These are phyloP conservation scores for Scalopus aquaticus DNA, from an alignment of 2,113 vertebrate species.

Conservation along the genomic window DNA sequence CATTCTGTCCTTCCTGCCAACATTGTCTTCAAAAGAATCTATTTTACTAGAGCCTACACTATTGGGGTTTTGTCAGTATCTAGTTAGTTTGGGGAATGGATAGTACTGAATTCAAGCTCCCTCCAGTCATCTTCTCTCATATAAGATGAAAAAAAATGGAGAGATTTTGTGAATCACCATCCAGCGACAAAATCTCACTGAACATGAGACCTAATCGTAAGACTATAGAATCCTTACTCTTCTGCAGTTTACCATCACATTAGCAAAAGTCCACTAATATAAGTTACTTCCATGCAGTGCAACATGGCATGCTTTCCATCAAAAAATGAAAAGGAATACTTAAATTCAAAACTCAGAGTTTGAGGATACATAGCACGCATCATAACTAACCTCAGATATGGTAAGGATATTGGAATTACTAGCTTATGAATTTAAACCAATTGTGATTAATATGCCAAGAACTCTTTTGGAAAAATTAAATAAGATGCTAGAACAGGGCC, in stretches of 20 bases:
- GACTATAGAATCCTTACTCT: not conserved
- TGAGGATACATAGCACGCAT: not conserved
- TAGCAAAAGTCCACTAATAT: not conserved
- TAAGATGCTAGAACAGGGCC: no score
- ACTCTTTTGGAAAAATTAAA: not conserved
- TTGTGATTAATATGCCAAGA: not conserved
- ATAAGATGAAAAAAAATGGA: not conserved
- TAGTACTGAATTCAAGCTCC: not conserved
- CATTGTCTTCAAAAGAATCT: no score
- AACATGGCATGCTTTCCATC: not conserved
- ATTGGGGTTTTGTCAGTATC: no score
- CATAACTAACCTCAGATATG: no score
- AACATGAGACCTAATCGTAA: not conserved
- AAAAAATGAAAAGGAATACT: no score
- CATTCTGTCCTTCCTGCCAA: no score
- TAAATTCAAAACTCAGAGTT: not conserved
- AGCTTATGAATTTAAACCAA: not conserved
- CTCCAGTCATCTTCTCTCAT: not conserved
- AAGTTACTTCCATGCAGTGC: not conserved
- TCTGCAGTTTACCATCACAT: not conserved
- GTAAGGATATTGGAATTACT: no score
- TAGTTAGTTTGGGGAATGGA: no score
- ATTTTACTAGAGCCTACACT: no score
- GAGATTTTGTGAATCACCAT: not conserved
- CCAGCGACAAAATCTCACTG: not conserved